Percentiles rank a stretch among this genome's conserved stretches.
Evolutionary conservation across 2,888 invertebrate species (phyloP).

Genomic region (Spialia ferax): DNA sequence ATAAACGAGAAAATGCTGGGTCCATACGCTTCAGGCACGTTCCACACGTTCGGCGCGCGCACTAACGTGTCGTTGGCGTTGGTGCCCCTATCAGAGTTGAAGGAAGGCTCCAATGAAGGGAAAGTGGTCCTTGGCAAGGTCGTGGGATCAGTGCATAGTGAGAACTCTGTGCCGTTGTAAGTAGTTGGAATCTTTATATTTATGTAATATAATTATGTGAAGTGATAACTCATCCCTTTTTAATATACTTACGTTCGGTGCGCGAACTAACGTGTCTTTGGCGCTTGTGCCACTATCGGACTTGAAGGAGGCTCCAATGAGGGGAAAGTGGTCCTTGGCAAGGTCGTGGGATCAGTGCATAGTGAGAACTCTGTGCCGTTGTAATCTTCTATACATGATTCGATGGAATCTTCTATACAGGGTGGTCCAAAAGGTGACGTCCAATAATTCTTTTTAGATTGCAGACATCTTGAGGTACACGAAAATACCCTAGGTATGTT

Average conservation of each 20-base stretch:
- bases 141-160: slow-evolving; percentile 92
- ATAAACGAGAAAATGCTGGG: slow-evolving; percentile 90
- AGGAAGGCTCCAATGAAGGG: slow-evolving; percentile 88
- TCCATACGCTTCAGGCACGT: slow-evolving; percentile 83
- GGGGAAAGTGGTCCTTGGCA: slow-evolving; percentile 90
- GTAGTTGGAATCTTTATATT: slow-evolving; percentile 66
- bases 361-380: slow-evolving; percentile 92
- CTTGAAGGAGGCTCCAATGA: slow-evolving; percentile 89
- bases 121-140: slow-evolving; percentile 92
- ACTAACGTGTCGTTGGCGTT: slow-evolving; percentile 64
- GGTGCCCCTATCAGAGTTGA: slow-evolving; percentile 81
- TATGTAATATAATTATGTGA: too few relatives aligned
- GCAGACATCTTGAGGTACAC: too few relatives aligned
- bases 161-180: slow-evolving; percentile 93
- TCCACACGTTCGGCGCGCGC: slow-evolving; percentile 57
- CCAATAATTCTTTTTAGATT: too few relatives aligned
- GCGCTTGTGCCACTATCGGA: slow-evolving; percentile 72
- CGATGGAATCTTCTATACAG: too few relatives aligned
- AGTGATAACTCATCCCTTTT: too few relatives aligned
- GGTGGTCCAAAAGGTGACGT: too few relatives aligned
- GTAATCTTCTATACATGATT: too few relatives aligned
- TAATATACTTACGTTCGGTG: slow-evolving; percentile 58
- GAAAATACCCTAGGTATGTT: too few relatives aligned
- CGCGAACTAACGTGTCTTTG: slow-evolving; percentile 63
- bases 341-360: slow-evolving; percentile 93